Conservation (phyloP, 2,113 vertebrate species). For the Poeciliopsis occidentalis region DNA sequence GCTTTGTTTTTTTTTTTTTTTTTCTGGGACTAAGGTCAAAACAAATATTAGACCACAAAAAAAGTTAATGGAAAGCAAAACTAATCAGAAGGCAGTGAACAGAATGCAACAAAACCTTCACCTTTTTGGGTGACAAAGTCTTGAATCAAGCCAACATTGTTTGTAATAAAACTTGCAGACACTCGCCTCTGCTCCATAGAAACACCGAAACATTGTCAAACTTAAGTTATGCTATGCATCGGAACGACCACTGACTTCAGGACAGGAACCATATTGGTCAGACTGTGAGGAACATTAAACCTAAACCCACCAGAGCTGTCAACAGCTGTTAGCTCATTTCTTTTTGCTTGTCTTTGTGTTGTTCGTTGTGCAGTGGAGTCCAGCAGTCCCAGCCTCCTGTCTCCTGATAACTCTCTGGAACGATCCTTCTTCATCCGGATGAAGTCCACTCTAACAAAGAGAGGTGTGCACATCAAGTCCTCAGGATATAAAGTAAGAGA, state of each 20-base stretch:
- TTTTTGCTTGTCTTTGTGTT: background rate
- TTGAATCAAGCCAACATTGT: background rate
- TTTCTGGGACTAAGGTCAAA: too few species aligned
- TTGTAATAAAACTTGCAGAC: background rate
- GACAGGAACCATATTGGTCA: background rate
- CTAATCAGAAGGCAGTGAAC: background rate
- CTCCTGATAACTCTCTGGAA: constrained; percentile 91
- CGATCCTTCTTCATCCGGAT: constrained; percentile 98
- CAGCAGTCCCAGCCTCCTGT: constrained; percentile 90
- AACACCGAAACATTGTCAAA: background rate
- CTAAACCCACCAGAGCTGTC: background rate
- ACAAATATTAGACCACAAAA: background rate
- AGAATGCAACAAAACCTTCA: too few species aligned
- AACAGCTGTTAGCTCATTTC: background rate
- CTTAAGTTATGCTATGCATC: background rate
- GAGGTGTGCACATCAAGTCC: constrained; percentile 99
- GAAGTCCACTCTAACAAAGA: constrained; percentile 99
- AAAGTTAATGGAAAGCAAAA: background rate
- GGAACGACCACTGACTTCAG: background rate
- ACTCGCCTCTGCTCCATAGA: background rate
- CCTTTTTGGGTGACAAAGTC: background rate
- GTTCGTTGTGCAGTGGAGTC: constrained; percentile 86
- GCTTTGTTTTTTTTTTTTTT: too few species aligned
- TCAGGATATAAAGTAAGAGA: constrained; percentile 92
- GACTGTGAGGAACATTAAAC: background rate